Conservation (phyloP, 2,113 vertebrate genomes). For the Sisor rabdophorus region DNA sequence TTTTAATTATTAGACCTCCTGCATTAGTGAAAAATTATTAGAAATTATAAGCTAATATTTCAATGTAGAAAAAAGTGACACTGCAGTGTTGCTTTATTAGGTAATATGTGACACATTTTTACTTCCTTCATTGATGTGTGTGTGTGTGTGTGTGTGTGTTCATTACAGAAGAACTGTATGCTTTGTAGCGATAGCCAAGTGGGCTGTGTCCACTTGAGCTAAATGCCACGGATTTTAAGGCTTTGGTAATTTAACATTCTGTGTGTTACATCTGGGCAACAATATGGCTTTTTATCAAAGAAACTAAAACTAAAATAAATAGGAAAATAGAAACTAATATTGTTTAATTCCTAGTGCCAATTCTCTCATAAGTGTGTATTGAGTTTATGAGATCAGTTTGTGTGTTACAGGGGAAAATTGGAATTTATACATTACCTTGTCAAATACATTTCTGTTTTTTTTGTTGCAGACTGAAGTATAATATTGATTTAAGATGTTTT, state of each 20-base stretch:
- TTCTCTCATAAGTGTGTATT: not conserved
- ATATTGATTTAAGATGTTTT: not conserved
- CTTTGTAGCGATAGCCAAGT: not conserved
- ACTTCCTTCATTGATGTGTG: not conserved
- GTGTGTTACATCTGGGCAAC: not conserved
- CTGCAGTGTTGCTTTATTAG: not conserved
- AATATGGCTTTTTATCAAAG: not conserved
- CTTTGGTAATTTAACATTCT: not conserved
- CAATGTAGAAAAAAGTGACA: not conserved
- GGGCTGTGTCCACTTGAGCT: not conserved
- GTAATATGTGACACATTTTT: not conserved
- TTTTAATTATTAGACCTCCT: conserved; percentile 38
- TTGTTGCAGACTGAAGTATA: not conserved
- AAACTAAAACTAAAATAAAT: not conserved
- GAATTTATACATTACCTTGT: not conserved
- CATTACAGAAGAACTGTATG: not conserved
- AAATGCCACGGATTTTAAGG: not conserved
- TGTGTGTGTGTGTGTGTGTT: not conserved
- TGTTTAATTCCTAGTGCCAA: not conserved
- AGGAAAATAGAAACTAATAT: no score
- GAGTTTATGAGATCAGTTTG: no score
- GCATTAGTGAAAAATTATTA: conserved; percentile 24
- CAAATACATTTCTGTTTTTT: not conserved
- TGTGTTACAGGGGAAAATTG: not conserved
- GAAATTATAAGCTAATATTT: conserved; percentile 18